Evolutionary conservation across 1,140 invertebrate genomes (phyloP).

Genomic region (Polyergus mexicanus): DNA sequence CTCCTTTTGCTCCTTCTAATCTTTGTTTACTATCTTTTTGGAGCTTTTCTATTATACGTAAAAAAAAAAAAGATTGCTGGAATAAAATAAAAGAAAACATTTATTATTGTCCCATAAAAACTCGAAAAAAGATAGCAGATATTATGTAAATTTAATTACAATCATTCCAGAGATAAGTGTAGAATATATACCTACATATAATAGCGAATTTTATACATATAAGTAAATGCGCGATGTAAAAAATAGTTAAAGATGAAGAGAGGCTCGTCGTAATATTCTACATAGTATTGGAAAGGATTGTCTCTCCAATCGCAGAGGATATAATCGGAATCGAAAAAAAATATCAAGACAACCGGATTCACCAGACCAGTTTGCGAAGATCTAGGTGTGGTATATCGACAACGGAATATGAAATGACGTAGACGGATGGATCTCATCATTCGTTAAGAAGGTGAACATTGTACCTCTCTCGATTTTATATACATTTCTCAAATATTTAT

Average conservation of each 20-base stretch:
- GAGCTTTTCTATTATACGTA: too few relatives aligned
- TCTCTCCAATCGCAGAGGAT: neutral
- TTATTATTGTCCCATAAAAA: neutral
- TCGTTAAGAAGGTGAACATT: neutral
- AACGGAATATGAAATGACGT: neutral
- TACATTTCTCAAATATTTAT: slow-evolving; percentile 26
- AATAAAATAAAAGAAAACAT: neutral
- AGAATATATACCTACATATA: too few relatives aligned
- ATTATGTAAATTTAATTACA: neutral
- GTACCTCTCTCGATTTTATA: slow-evolving; percentile 20
- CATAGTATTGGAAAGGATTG: neutral
- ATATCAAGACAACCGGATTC: neutral
- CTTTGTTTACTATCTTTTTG: too few relatives aligned
- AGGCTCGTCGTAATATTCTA: neutral
- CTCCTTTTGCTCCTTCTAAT: too few relatives aligned
- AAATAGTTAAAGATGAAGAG: too few relatives aligned
- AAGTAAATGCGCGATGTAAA: too few relatives aligned
- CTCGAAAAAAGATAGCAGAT: neutral
- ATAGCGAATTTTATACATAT: too few relatives aligned
- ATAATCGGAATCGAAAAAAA: neutral
- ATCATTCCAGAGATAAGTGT: too few relatives aligned
- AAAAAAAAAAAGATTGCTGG: neutral
- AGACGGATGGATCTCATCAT: neutral
- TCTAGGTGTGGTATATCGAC: neutral
- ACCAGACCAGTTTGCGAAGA: neutral